Evolutionary conservation across 2,888 invertebrate species (phyloP), one percentile per base, ranked within the genome.

Genomic region (Mythimna loreyi): DNA sequence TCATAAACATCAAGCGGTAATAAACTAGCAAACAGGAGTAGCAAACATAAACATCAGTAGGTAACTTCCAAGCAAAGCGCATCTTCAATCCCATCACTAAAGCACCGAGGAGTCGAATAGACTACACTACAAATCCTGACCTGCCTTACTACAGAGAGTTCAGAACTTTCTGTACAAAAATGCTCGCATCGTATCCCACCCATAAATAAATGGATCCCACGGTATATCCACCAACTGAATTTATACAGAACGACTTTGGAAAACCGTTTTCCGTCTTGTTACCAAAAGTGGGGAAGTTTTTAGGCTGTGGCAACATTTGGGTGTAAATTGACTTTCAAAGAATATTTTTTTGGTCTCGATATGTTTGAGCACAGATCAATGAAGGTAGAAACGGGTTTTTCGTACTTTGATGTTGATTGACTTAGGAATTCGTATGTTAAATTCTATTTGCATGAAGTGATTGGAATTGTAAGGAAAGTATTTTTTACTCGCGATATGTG

Each of bases 131-230:
- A 87, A 88, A 89, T 85, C 86, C 83, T 79, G 84, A 87, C 86
- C 87, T 88, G 85, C 86, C 86, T 81, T 82, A 86, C 83, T 78
- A 66, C 77, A 49, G 67, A 58, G 60, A 85, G 72, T 85, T 78
- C 62, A 66, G 61, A 88, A 87, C 80, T 87, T 86, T 78, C 53
- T 72, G 62, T 72, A 78, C 83, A 85, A 89, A 87, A 88, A 89
- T 86, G 79, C 81, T 80, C 64, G 61, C 80, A 70, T 67, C 76
- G 79, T 85, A 86, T 83, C 86, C 86, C 81, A 80, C 47, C 84
- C 86, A 87, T 90, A 90, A 90, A 90, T 90, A 90, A 88, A 82
- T 82, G 84, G 87, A 88, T 86, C 81, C 75, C 81, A 72, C 80
- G 72, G 80, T 83, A 72, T 76, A 67, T 36, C 68, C 76, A 64